phyloP scores from a whole-genome alignment of 2,888 invertebrate genomes.

The Tipula unca region DNA sequence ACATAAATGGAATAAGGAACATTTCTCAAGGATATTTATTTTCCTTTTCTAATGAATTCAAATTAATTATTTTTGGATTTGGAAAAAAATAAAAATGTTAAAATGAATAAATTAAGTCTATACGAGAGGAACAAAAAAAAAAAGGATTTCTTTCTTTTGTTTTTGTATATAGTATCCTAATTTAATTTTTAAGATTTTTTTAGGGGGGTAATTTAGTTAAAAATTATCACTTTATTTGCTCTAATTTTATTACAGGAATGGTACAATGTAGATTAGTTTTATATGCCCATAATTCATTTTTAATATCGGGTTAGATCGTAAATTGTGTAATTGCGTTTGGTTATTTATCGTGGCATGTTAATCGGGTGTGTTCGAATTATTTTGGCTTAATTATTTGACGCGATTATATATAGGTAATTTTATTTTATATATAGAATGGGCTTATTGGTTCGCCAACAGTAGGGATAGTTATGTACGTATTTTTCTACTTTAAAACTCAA shows the following conservation, averaged over 20 bases:
- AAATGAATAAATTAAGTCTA: not conserved
- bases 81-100: no score
- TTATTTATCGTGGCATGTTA: no score
- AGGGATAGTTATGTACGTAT: no score
- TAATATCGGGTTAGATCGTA: not conserved
- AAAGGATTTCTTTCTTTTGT: not conserved
- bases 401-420: no score
- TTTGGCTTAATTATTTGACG: no score
- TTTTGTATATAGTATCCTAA: constrained; percentile 2
- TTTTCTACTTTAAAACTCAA: no score
- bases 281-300: not conserved
- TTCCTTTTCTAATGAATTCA: not conserved
- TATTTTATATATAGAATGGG: no score
- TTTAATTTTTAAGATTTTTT: not conserved
- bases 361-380: no score
- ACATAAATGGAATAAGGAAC: not conserved
- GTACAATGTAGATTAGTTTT: not conserved
- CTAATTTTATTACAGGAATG: not conserved
- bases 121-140: not conserved
- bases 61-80: not conserved
- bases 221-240: not conserved
- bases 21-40: not conserved
- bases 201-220: not conserved
- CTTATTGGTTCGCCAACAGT: no score
- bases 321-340: no score